Base-by-base conservation (phyloP, 1,140 invertebrate species). In the Thaumatotibia leucotreta region DNA sequence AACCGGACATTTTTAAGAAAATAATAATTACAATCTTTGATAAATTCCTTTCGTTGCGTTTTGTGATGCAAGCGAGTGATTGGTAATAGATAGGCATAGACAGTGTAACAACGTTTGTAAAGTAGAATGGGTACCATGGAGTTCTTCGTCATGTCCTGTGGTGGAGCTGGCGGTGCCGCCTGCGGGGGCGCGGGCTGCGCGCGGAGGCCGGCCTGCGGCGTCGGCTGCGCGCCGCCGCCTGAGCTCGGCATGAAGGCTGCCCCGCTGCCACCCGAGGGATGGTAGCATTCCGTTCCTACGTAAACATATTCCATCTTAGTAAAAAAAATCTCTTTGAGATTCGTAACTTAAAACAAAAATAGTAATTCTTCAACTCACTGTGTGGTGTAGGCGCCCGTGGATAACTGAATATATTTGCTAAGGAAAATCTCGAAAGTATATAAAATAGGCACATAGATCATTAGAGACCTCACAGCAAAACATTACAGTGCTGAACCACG, bases 361-460 rank as follows among this genome's bases (percentile, higher is more conserved):
- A 65, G 23, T 64, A 22, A 35, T 2, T 20, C 33, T 17, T 31
- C 29, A 70, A 89, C 87, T 90, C 76, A 90, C 86, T 85, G 75
- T 88, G 87, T 81, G 87, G 87, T 83, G 87, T 90, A 72, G 87
- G 86, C 67, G 83, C 86, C 80, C 87, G 78, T 77, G 87, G 86
- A 83, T 90, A 90, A 81, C 87, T 90, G 87, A 62, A 45, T 45
- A 45, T 61, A 33, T 24, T 61, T 67, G 80, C 75, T 86, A 84
- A 88, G 84, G 78, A 86, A 87, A 79, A 8, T 24, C 52, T 58
- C 58, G 22, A 14, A 72, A 50, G 65, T 29, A 32, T 54, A 45
- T 45, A 68, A 67, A 65, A 72, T 62, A 66, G 65, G 50, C 39
- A 45, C 11, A 11, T 61, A 63, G 22, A 66, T 9, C 11, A 66